These are phyloP conservation scores for Tenualosa ilisha DNA, from an alignment of 2,797 vertebrate genomes.

Conservation along the genomic window DNA sequence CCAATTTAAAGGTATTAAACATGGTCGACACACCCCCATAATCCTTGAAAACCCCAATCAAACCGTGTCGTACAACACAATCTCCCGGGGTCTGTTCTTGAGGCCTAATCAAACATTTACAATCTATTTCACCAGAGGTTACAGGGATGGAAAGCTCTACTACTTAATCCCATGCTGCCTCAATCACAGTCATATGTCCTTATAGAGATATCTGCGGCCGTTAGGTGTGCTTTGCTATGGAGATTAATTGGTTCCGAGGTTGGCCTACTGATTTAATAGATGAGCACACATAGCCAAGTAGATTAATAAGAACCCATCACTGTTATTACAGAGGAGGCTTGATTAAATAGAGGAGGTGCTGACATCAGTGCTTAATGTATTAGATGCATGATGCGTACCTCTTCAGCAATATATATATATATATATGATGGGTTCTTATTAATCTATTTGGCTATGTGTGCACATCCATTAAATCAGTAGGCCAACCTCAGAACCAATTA, in stretches of 20 bases:
- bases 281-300: slow-evolving; percentile 22
- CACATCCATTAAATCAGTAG: slow-evolving; percentile 35
- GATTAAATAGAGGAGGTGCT: neutral
- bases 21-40: neutral
- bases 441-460: slow-evolving; percentile 25
- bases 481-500: slow-evolving; percentile 5
- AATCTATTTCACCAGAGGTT: neutral
- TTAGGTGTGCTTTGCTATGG: neutral
- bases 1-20: slow-evolving; percentile 47
- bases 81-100: neutral
- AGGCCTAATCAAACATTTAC: neutral
- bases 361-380: slow-evolving; percentile 8
- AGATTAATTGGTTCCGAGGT: neutral
- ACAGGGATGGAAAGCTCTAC: neutral
- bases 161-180: neutral
- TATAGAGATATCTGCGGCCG: neutral
- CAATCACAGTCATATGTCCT: neutral
- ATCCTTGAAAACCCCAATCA: neutral
- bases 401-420: neutral
- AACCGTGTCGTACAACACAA: neutral
- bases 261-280: slow-evolving; percentile 32
- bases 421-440: slow-evolving; percentile 20
- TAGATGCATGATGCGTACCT: neutral
- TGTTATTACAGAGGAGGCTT: neutral
- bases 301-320: slow-evolving; percentile 31